Evolutionary conservation across 1,140 invertebrate genomes (phyloP).

Genomic region (Ruditapes philippinarum): DNA sequence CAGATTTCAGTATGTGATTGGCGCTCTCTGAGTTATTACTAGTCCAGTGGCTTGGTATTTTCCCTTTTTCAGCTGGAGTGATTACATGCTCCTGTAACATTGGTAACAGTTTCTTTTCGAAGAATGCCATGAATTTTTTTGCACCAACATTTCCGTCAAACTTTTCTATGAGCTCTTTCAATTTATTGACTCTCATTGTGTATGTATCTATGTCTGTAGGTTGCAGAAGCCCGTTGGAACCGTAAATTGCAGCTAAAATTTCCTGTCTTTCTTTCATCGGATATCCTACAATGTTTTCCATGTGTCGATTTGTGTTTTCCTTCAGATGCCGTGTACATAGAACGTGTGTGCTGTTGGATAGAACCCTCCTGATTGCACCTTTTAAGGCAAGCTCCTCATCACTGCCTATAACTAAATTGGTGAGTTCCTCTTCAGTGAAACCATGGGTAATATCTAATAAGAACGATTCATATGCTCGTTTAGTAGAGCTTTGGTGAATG

Average conservation of each 20-base stretch:
- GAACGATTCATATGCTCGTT: too few species aligned
- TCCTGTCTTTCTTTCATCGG: background rate
- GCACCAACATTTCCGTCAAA: background rate
- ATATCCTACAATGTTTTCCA: slow-evolving; percentile 15
- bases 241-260: background rate
- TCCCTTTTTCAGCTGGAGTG: too few species aligned
- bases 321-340: too few species aligned
- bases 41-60: too few species aligned
- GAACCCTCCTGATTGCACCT: too few species aligned
- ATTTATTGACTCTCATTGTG: background rate
- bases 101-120: slow-evolving; percentile 19
- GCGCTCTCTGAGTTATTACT: slow-evolving; percentile 26
- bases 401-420: too few species aligned
- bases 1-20: slow-evolving; percentile 18
- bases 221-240: background rate
- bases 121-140: background rate
- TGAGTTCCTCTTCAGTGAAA: too few species aligned
- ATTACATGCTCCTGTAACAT: background rate
- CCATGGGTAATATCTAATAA: too few species aligned
- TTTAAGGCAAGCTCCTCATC: too few species aligned
- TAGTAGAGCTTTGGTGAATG: background rate
- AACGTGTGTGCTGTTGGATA: too few species aligned
- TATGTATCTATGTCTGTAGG: background rate
- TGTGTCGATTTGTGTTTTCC: background rate
- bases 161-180: too few species aligned